Conservation (phyloP, 2,888 invertebrate genomes). For the Tetragnatha montana region DNA sequence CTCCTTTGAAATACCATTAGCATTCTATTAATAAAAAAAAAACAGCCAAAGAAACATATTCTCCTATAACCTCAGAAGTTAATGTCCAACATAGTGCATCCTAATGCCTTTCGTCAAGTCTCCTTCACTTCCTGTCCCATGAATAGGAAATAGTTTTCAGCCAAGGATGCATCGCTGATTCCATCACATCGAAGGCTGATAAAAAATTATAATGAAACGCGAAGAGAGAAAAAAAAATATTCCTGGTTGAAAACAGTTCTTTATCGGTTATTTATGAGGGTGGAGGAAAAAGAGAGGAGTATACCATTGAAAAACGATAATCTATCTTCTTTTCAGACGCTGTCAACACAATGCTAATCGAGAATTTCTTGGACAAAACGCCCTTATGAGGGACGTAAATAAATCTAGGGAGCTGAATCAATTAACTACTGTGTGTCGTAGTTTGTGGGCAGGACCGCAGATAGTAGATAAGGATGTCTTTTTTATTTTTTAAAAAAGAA, state of each 20-base stretch:
- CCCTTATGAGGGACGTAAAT: conserved; percentile 34
- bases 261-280: conserved; percentile 54
- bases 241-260: conserved; percentile 17
- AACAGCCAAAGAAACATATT: too few species aligned
- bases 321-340: conserved; percentile 43
- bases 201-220: conserved; percentile 3
- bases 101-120: not conserved
- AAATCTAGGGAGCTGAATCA: conserved; percentile 49
- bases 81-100: too few species aligned
- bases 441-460: not conserved
- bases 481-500: not conserved
- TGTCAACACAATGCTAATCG: conserved; percentile 55
- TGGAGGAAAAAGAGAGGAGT: conserved; percentile 26
- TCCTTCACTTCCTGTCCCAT: not conserved
- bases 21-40: too few species aligned
- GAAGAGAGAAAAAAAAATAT: not conserved
- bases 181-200: conserved; percentile 5
- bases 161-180: not conserved
- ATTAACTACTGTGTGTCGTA: conserved; percentile 24
- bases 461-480: not conserved
- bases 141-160: not conserved
- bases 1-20: too few species aligned
- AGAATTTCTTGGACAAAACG: conserved; percentile 52
- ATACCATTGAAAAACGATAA: conserved; percentile 57
- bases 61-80: too few species aligned